These are phyloP conservation scores for Melanotaenia nigrans DNA, from an alignment of 2,797 vertebrate species.

Conservation along the genomic window DNA sequence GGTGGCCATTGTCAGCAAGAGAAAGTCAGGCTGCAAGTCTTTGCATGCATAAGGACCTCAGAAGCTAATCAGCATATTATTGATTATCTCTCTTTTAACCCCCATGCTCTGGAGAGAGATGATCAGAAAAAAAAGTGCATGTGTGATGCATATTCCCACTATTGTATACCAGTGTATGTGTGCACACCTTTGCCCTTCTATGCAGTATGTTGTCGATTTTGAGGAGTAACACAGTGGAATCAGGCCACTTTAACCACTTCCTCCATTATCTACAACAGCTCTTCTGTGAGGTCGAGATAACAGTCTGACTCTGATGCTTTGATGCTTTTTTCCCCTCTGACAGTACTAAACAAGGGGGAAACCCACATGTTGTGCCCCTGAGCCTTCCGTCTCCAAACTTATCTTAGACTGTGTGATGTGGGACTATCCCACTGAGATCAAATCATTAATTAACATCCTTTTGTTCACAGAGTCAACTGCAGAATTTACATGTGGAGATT, in stretches of 20 bases:
- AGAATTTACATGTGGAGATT: constrained; percentile 37
- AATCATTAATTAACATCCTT: constrained; percentile 74
- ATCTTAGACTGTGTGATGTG: constrained; percentile 73
- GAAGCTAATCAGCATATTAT: constrained; percentile 62
- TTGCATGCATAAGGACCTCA: constrained; percentile 48
- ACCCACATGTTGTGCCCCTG: constrained; percentile 69
- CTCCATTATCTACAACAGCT: constrained; percentile 72
- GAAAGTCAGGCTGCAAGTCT: constrained; percentile 55
- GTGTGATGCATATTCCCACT: constrained; percentile 13
- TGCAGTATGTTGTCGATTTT: constrained; percentile 42
- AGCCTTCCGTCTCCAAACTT: constrained; percentile 70
- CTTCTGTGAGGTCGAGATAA: constrained; percentile 62
- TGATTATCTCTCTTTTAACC: constrained; percentile 46
- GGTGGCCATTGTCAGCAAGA: constrained; percentile 40
- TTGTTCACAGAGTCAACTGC: constrained; percentile 44
- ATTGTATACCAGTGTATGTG: constrained; percentile 14
- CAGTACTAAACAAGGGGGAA: constrained; percentile 65
- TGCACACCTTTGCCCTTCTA: constrained; percentile 39
- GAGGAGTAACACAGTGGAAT: constrained; percentile 35
- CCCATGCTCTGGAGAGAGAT: constrained; percentile 46
- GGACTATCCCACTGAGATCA: constrained; percentile 68
- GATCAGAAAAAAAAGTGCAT: constrained; percentile 23
- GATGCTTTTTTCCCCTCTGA: constrained; percentile 61
- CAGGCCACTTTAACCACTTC: constrained; percentile 73
- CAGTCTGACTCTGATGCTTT: constrained; percentile 61